Evolutionary conservation across 2,113 vertebrate genomes (phyloP).

Genomic region (Notiomystis cincta): DNA sequence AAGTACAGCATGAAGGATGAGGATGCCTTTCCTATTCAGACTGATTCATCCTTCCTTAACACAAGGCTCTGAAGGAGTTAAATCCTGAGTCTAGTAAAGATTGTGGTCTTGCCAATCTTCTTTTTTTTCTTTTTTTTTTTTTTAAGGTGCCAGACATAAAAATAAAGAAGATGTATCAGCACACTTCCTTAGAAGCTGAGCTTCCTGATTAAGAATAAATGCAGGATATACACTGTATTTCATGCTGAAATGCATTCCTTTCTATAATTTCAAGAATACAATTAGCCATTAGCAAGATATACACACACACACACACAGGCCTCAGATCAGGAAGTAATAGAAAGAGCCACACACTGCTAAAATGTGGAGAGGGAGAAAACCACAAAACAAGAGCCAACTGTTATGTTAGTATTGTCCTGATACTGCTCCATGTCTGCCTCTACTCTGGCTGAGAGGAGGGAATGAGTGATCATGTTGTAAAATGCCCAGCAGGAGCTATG

Average conservation of each 20-base stretch:
- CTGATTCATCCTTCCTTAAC: background rate
- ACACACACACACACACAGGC: background rate
- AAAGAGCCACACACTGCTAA: background rate
- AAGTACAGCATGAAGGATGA: background rate
- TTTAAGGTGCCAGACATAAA: constrained; percentile 9
- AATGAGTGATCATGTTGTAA: background rate
- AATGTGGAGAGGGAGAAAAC: background rate
- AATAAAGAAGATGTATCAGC: constrained; percentile 17
- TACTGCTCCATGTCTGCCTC: background rate
- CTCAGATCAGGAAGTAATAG: background rate
- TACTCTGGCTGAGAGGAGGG: background rate
- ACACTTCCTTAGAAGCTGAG: background rate
- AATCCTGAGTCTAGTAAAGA: background rate
- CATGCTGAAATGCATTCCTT: background rate
- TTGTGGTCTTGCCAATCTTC: background rate
- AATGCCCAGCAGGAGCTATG: background rate
- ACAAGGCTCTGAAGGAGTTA: background rate
- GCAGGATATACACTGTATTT: background rate
- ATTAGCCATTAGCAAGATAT: background rate
- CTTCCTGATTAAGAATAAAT: constrained; percentile 44
- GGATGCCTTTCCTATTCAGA: background rate
- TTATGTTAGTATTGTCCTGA: background rate
- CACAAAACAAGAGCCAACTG: background rate
- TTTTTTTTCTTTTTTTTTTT: background rate
- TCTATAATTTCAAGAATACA: background rate